Base-by-base conservation (phyloP, 2,113 vertebrate species). In the Pangasianodon hypophthalmus region DNA sequence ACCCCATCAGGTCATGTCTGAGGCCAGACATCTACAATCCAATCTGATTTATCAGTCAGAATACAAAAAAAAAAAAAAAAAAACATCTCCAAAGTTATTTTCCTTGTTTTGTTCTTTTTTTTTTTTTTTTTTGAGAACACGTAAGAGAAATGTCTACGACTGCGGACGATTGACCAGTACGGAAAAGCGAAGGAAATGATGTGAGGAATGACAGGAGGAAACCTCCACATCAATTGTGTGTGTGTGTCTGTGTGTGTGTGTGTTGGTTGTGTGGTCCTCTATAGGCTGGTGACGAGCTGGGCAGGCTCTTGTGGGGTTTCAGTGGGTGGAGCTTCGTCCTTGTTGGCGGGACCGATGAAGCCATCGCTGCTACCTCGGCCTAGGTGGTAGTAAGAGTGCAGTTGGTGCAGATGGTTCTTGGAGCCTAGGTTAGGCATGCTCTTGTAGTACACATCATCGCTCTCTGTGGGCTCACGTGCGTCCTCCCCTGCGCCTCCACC, bases 371-470 rank as follows among this genome's bases (percentile, higher is more conserved):
- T 99, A 91, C 98, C 98, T 58, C 98, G 97, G 0, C 98, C 98
- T 67, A 99, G 96, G 92, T 98, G 98, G 96, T 99, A 99, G 95
- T 99, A 99, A 90, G 97, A 97, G 94, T 98, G 97, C 94, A 99
- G 97, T 96, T 98, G 98, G 91, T 98, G 97, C 85, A 98, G 94
- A 91, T 99, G 98, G 94, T 97, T 98, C 32, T 97, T 96, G 75
- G 98, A 97, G 95, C 98, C 98, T 62, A 99, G 93, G 95, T 99
- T 99, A 93, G 98, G 98, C 98, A 99, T 99, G 95, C 98, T 99
- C 95, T 99, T 99, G 96, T 98, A 99, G 97, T 98, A 99, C 92
- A 98, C 97, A 48, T 99, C 98, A 0, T 99, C 98, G 0, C 91
- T 82, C 62, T 92, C 91, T 90, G 92, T 94, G 1, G 93, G 92